Percentiles rank a stretch among this genome's conserved stretches.
Evolutionary conservation across 2,888 invertebrate genomes (phyloP).

Genomic region (Stegophylla sp.): DNA sequence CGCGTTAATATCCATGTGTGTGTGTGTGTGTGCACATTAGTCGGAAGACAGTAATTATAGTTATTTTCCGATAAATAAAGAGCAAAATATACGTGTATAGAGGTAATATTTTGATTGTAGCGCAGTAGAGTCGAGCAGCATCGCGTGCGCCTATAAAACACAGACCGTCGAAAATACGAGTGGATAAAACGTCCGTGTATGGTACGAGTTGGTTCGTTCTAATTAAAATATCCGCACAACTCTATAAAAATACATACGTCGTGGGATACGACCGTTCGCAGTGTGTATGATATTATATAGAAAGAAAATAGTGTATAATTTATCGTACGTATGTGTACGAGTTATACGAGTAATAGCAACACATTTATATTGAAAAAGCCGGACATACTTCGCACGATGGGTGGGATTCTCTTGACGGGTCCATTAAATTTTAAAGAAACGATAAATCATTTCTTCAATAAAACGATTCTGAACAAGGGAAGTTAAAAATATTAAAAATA

Average conservation of each 20-base stretch:
- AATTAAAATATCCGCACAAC: not conserved
- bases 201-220: slow-evolving; percentile 17
- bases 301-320: too few relatives aligned
- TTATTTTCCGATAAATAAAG: slow-evolving; percentile 25
- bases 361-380: too few relatives aligned
- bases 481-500: too few relatives aligned
- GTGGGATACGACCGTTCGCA: not conserved
- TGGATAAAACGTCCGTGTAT: slow-evolving; percentile 17
- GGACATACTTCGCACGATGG: too few relatives aligned
- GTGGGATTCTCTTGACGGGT: too few relatives aligned
- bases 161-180: not conserved
- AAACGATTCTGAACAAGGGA: too few relatives aligned
- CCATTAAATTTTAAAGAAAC: too few relatives aligned
- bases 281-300: not conserved
- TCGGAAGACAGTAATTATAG: slow-evolving; percentile 40
- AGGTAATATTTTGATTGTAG: slow-evolving; percentile 12
- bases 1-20: too few relatives aligned
- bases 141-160: not conserved
- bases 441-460: too few relatives aligned
- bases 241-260: not conserved
- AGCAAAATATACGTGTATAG: slow-evolving; percentile 33
- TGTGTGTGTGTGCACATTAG: too few relatives aligned
- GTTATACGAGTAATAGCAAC: not conserved
- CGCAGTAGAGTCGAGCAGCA: not conserved
- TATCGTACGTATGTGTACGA: not conserved